Base-by-base conservation (phyloP, 2,797 vertebrate genomes). In the Gambusia yucatana region DNA sequence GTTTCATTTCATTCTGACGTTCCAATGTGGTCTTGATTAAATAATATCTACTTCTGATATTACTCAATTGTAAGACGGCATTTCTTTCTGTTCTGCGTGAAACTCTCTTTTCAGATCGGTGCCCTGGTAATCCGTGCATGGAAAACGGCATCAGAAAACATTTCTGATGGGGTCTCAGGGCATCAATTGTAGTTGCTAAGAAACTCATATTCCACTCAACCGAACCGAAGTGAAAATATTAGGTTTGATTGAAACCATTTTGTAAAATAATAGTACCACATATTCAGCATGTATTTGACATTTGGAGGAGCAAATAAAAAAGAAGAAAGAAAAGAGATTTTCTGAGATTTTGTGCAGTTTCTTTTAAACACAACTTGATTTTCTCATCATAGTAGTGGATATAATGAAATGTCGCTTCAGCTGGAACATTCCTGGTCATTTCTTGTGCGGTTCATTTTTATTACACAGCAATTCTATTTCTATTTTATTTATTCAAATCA, bases 101-200 rank as follows among this genome's bases (percentile, higher is more conserved):
- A 65, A 22, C 3, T 36, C 30, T 63, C 7, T 39, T 11, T 65
- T 39, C 33, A 39, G 61, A 65, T 20, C 20, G 9, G 17, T 22
- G 7, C 33, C 61, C 33, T 22, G 36, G 36, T 65, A 39, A 65
- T 63, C 14, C 16, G 1, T 65, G 33, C 30, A 36, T 33, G 2
- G 61, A 65, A 36, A 65, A 39, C 61, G 36, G 33, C 61, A 65
- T 65, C 61, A 65, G 61, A 65, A 39, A 65, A 22, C 33, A 65
- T 22, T 65, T 65, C 50, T 65, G 61, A 39, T 65, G 33, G 17
- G 61, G 61, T 65, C 33, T 22, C 33, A 39, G 22, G 33, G 33
- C 61, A 65, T 65, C 61, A 22, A 65, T 36, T 65, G 36, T 39
- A 10, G 61, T 22, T 65, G 17, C 33, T 39, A 33, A 65, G 61